Evolutionary conservation across 2,888 invertebrate genomes (phyloP).

Genomic region (Ornithoptera alexandrae): DNA sequence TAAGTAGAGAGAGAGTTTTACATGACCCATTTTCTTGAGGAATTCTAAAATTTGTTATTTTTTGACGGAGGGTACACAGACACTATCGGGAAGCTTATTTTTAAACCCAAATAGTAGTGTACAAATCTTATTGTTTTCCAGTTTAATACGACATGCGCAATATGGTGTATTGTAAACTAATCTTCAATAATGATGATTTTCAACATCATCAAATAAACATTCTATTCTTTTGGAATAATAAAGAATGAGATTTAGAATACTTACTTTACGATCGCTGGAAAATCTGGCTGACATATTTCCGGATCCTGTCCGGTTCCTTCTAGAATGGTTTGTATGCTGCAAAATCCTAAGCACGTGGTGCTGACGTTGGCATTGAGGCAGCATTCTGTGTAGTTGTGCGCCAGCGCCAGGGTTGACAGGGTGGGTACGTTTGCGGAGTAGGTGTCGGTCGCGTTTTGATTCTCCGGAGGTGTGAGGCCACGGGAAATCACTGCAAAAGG

Average conservation of each 20-base stretch:
- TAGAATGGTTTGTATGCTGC: slow-evolving; percentile 88
- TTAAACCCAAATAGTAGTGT: no score
- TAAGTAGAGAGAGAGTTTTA: no score
- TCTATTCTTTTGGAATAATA: no score
- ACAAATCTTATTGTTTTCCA: no score
- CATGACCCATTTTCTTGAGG: no score
- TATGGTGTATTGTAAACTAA: no score
- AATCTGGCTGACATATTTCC: slow-evolving; percentile 89
- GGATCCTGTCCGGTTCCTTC: slow-evolving; percentile 90
- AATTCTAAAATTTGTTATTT: no score
- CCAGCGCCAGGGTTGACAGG: slow-evolving; percentile 62
- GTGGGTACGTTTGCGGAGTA: slow-evolving; percentile 69
- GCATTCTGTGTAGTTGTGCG: slow-evolving; percentile 91
- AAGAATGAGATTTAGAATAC: background rate
- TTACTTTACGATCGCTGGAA: slow-evolving; percentile 84
- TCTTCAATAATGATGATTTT: no score
- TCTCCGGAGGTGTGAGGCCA: slow-evolving; percentile 81
- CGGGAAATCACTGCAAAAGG: slow-evolving; percentile 81
- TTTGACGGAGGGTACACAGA: no score
- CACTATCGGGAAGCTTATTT: no score
- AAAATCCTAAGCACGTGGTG: slow-evolving; percentile 87
- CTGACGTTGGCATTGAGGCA: slow-evolving; percentile 86
- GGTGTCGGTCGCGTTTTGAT: slow-evolving; percentile 69
- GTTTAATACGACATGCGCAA: no score
- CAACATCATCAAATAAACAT: no score